Base-by-base conservation (phyloP, 2,888 invertebrate genomes). In the Leptopilina syphax region DNA sequence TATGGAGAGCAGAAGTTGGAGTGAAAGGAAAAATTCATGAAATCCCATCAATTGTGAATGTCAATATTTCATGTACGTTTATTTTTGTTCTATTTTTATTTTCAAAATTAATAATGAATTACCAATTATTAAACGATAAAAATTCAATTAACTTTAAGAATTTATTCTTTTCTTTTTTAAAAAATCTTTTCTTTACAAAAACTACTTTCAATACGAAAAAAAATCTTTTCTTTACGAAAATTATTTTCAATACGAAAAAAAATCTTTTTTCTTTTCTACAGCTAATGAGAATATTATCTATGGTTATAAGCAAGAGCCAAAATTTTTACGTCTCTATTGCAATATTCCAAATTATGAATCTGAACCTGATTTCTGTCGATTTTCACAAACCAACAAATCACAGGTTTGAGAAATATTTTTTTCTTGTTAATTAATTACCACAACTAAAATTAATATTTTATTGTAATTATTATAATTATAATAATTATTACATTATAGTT, bases 281-380 rank as follows among this genome's bases (percentile, higher is more conserved):
- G 9, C 12, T 34, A 27, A 73, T 13, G 57, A 73, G 85, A 91
- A 92, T n/a, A 86, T 93, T 4, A 92, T 92, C 76, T 91, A 92
- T 8, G 93, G 93, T 1, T 93, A 91, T 81, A 83, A 91, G 24
- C 89, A 89, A 41, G 91, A 92, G 78, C 13, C 41, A 47, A n/a
- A 76, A 70, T 92, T 92, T 79, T 80, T 93, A 63, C 90, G 93
- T 84, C 82, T 93, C 12, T 93, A 92, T 83, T 94, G 93, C 84
- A 93, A 94, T 82, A 91, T 93, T 73, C 83, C 92, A 5, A 73
- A 73, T 73, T 73, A 73, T 0, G 83, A 85, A 3, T 92, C 92
- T 83, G 92, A 92, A 81, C 89, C 93, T 13, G 92, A 93, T 0
- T 93, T 93, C 85, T 94, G 93, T 82, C 92, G 94, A 9, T 94